Conservation (phyloP, 2,888 invertebrate species). For the Eumacrocentrus americanus region DNA sequence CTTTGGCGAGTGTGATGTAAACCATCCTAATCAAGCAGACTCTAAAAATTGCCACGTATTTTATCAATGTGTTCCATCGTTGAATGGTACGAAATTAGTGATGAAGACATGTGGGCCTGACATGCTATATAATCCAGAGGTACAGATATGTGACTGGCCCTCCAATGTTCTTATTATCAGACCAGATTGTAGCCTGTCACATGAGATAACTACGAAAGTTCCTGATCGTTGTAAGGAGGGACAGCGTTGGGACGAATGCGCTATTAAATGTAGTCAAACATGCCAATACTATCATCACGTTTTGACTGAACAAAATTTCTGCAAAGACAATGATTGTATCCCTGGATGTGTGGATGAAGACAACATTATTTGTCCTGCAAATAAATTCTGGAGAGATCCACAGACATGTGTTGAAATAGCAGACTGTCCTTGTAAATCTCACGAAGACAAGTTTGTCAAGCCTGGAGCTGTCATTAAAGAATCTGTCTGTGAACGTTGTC, state of each 20-base stretch:
- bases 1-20: constrained; percentile 57
- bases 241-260: constrained; percentile 71
- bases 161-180: constrained; percentile 65
- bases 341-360: constrained; percentile 44
- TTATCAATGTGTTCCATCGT: constrained; percentile 69
- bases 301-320: constrained; percentile 48
- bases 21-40: constrained; percentile 67
- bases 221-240: constrained; percentile 56
- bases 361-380: constrained; percentile 64
- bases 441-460: constrained; percentile 70
- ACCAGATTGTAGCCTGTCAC: constrained; percentile 65
- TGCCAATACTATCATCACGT: constrained; percentile 71
- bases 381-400: constrained; percentile 74
- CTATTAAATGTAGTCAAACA: constrained; percentile 73
- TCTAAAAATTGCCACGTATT: constrained; percentile 73
- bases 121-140: constrained; percentile 72
- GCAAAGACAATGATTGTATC: constrained; percentile 56
- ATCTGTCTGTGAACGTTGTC: constrained; percentile 74
- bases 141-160: constrained; percentile 72
- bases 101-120: constrained; percentile 71
- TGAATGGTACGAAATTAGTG: constrained; percentile 62
- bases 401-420: constrained; percentile 73
- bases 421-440: constrained; percentile 78
- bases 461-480: constrained; percentile 72
- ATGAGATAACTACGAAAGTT: constrained; percentile 3